phyloP scores from a whole-genome alignment of 2,888 invertebrate species.

The Alviniconcha strummeri region DNA sequence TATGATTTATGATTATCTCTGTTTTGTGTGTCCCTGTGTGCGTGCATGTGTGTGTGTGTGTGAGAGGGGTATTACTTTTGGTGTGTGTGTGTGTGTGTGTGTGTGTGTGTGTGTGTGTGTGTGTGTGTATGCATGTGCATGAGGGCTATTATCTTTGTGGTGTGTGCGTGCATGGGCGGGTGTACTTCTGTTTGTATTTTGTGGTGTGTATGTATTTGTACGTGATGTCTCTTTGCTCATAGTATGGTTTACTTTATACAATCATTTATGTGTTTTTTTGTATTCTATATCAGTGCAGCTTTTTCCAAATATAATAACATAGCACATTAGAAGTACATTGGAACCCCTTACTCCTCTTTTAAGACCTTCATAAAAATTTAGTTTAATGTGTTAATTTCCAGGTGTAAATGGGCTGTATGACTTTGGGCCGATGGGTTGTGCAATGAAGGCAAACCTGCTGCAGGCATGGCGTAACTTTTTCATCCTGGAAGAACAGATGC shows the following conservation, averaged over 20 bases:
- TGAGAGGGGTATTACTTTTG: neutral
- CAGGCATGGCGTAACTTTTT: constrained; percentile 96
- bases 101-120: too few relatives aligned
- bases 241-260: neutral
- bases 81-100: neutral
- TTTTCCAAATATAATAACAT: neutral
- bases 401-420: constrained; percentile 90
- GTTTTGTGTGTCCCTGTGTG: neutral
- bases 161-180: too few relatives aligned
- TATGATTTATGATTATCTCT: neutral
- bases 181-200: too few relatives aligned
- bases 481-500: constrained; percentile 97
- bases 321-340: too few relatives aligned
- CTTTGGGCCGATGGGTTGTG: constrained; percentile 99
- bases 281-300: neutral
- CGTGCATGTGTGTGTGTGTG: neutral
- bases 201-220: neutral
- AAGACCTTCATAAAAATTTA: too few relatives aligned
- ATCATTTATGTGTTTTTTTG: neutral
- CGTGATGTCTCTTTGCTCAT: neutral
- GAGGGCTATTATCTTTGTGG: neutral
- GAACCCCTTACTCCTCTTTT: too few relatives aligned
- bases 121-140: too few relatives aligned
- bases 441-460: constrained; percentile 95
- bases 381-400: constrained; percentile 48